Conservation (phyloP, 1,140 invertebrate genomes). For the Mylabris phalerata region DNA sequence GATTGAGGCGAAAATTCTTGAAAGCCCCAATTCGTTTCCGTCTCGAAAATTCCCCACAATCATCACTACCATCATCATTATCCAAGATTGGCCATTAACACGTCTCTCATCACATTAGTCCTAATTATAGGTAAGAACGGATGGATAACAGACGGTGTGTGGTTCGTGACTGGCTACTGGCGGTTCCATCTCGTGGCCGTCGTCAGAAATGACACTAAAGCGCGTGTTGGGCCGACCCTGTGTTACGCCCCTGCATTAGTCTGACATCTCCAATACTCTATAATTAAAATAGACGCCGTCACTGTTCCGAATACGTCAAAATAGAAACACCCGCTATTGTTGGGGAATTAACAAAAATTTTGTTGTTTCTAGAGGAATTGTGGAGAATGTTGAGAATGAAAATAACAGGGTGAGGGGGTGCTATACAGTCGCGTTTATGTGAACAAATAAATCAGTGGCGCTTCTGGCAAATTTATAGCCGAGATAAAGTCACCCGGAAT, state of each 20-base stretch:
- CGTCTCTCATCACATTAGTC: constrained; percentile 18
- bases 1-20: too few relatives aligned
- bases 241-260: constrained; percentile 28
- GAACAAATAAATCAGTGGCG: constrained; percentile 44
- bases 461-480: constrained; percentile 44
- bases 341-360: background rate
- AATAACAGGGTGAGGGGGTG: background rate
- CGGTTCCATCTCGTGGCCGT: constrained; percentile 10
- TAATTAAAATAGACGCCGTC: constrained; percentile 17
- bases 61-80: too few relatives aligned
- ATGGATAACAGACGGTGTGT: background rate
- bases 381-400: background rate
- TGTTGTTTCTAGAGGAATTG: background rate
- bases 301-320: background rate
- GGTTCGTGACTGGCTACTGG: constrained; percentile 26
- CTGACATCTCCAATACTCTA: constrained; percentile 9
- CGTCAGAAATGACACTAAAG: constrained; percentile 23
- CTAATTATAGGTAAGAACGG: constrained; percentile 15
- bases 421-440: constrained; percentile 38
- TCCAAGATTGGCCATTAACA: constrained; percentile 10
- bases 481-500: constrained; percentile 44
- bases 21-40: too few relatives aligned
- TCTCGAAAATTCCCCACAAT: too few relatives aligned
- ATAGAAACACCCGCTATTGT: background rate
- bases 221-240: constrained; percentile 18